Evolutionary conservation across 2,888 invertebrate species (phyloP).

Genomic region (Drosophila diplacantha): DNA sequence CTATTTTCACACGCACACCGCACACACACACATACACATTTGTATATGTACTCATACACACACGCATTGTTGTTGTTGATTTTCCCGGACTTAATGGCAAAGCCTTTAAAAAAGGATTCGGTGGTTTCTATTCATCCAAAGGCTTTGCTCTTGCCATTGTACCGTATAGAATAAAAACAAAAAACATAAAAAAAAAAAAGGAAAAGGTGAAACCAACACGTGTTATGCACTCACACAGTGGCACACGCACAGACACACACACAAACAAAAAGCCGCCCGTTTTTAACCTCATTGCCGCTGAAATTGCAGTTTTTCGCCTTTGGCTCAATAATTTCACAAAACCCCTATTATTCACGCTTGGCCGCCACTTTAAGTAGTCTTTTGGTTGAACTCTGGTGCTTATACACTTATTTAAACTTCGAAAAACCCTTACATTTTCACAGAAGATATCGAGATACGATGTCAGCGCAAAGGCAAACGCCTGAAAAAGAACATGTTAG

Average conservation of each 20-base stretch:
- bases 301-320: conserved; percentile 7
- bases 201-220: conserved; percentile 47
- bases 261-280: conserved; percentile 48
- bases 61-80: conserved; percentile 32
- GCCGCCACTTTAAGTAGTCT: conserved; percentile 9
- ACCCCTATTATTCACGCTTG: conserved; percentile 14
- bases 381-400: conserved; percentile 30
- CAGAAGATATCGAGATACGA: conserved; percentile 73
- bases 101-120: conserved; percentile 65
- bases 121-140: conserved; percentile 29
- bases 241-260: conserved; percentile 40
- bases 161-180: conserved; percentile 13
- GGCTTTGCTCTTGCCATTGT: conserved; percentile 38
- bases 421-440: conserved; percentile 74
- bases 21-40: conserved; percentile 52
- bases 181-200: conserved; percentile 11
- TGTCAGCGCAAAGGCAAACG: conserved; percentile 77
- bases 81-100: conserved; percentile 45
- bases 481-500: conserved; percentile 77
- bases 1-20: conserved; percentile 65
- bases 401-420: conserved; percentile 45
- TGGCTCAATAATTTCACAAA: conserved; percentile 39
- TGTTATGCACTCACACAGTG: conserved; percentile 42
- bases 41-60: conserved; percentile 43
- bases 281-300: conserved; percentile 57